phyloP scores from a whole-genome alignment of 2,113 vertebrate species.

The Meriones unguiculatus region DNA sequence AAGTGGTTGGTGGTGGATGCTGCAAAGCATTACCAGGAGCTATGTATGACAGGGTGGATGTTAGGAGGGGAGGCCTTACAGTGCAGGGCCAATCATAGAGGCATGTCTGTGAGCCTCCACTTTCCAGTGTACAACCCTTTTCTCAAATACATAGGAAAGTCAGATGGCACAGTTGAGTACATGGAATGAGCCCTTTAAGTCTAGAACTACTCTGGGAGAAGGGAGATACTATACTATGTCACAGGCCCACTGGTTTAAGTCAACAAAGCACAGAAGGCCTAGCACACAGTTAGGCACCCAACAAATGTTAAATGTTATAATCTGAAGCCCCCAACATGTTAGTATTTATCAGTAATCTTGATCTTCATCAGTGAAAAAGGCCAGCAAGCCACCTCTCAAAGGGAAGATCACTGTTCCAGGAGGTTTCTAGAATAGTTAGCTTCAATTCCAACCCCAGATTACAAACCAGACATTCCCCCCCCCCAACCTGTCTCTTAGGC shows the following conservation, averaged over 20 bases:
- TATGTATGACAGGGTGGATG: neutral
- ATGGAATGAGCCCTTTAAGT: neutral
- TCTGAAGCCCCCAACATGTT: neutral
- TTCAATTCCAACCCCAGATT: neutral
- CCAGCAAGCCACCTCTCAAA: neutral
- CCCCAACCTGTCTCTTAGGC: neutral
- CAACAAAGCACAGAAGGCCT: neutral
- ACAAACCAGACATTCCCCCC: neutral
- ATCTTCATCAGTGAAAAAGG: neutral
- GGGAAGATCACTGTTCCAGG: neutral
- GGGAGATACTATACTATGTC: neutral
- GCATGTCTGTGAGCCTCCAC: neutral
- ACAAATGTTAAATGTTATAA: neutral
- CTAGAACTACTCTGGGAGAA: neutral
- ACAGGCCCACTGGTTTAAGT: neutral
- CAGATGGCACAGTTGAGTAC: neutral
- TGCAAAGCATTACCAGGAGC: neutral
- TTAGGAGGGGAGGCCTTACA: neutral
- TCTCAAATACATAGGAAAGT: neutral
- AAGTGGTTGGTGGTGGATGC: neutral
- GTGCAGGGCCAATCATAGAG: neutral
- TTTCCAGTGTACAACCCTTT: neutral
- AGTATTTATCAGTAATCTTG: neutral
- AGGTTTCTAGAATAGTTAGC: neutral
- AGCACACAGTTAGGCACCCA: neutral